Base-by-base conservation (phyloP, 2,888 invertebrate species). In the Drosophila phalerata region DNA sequence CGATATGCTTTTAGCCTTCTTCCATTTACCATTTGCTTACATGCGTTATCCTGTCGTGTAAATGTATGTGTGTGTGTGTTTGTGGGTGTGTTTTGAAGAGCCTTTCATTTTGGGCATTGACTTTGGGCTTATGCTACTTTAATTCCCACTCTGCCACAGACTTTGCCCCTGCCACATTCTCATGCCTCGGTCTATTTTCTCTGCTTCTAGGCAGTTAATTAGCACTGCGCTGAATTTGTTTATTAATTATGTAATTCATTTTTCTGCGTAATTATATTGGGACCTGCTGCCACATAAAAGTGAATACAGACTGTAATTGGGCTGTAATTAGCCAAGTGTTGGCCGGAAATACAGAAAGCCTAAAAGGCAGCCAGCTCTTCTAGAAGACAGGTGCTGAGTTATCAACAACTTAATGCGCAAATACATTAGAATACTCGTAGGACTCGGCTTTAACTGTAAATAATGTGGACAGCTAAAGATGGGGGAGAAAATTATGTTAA, bases 201-300 rank as follows among this genome's bases (percentile, higher is more conserved):
- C 32, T 63, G 34, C 43, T 73, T 43, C 49, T 45, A 47, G 69
- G 43, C 66, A 64, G 83, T 86, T 85, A 88, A 88, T 88, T 85
- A 85, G 86, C 72, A 60, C 60, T 80, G 81, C 87, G 79, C 66
- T 58, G 85, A 86, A 81, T 88, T 77, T 84, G 79, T 84, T 88
- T 88, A 85, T 88, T 88, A 85, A 85, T 85, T 85, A 86, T 86
- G 87, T 85, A 87, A 85, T 85, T 85, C 88, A 85, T 86, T 88
- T 88, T 87, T 88, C 85, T 81, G 77, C 68, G 68, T 85, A 85
- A 85, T 85, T 85, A 79, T 88, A 85, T 84, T 79, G 85, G 85
- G 79, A 73, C 68, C 62, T 48, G 74, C 77, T 69, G 66, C 68
- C 61, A 73, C 66, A 86, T 70, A 85, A 85, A 87, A 74, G 70